These are phyloP conservation scores for Petroica traversi DNA, from an alignment of 2,113 vertebrate genomes.

Conservation along the genomic window DNA sequence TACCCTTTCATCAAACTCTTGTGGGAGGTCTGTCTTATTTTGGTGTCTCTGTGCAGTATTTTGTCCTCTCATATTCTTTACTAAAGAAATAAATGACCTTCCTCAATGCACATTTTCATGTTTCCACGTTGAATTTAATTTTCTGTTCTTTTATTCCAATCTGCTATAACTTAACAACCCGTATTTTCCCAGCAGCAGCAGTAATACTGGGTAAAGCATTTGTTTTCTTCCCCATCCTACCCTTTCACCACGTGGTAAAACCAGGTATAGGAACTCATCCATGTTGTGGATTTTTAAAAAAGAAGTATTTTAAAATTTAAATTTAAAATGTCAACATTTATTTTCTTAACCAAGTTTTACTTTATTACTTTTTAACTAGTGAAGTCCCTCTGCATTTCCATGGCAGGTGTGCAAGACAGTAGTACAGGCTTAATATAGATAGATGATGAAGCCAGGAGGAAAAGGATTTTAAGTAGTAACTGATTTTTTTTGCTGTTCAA, in stretches of 20 bases:
- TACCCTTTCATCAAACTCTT: background rate
- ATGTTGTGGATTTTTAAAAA: too few relatives aligned
- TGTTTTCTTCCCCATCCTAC: background rate
- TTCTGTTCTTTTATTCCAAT: background rate
- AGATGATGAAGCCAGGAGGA: background rate
- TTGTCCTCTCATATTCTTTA: background rate
- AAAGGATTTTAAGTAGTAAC: background rate
- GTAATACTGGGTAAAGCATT: background rate
- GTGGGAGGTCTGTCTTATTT: background rate
- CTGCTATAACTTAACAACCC: background rate
- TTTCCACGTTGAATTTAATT: background rate
- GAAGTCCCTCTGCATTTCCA: background rate
- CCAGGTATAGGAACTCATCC: background rate
- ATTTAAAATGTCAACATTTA: background rate
- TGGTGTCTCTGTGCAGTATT: background rate
- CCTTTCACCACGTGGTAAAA: background rate
- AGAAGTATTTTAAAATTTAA: background rate
- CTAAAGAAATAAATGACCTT: background rate
- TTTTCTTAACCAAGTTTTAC: background rate
- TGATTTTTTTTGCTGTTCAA: background rate
- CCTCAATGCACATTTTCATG: background rate
- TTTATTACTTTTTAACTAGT: background rate
- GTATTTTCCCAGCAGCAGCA: background rate
- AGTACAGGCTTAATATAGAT: background rate
- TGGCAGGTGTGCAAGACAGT: background rate